These are phyloP conservation scores for Protonibea diacanthus DNA, from an alignment of 2,797 vertebrate genomes.

Conservation along the genomic window DNA sequence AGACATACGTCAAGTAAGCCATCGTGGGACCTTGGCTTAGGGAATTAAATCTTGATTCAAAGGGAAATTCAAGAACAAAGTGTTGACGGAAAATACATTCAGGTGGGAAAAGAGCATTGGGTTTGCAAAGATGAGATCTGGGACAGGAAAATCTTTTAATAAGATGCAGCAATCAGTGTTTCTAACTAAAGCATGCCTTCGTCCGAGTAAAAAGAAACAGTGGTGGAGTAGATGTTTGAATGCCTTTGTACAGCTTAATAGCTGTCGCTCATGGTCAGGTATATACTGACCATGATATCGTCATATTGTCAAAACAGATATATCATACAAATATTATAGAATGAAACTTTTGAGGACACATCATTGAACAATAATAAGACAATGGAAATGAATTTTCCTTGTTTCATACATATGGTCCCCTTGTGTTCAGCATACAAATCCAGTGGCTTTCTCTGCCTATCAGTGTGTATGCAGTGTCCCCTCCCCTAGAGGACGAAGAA, in stretches of 20 bases:
- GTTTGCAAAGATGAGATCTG: not conserved
- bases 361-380: not conserved
- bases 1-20: constrained; percentile 23
- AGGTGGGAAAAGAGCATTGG: not conserved
- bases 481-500: not conserved
- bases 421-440: not conserved
- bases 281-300: no score
- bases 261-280: not conserved
- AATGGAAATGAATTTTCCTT: not conserved
- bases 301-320: not conserved
- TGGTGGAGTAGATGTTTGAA: not conserved
- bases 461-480: not conserved
- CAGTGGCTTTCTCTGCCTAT: not conserved
- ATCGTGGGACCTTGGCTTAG: constrained; percentile 22
- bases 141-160: not conserved
- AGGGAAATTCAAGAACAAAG: constrained; percentile 33
- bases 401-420: not conserved
- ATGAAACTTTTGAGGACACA: not conserved
- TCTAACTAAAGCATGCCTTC: not conserved
- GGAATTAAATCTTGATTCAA: constrained; percentile 40
- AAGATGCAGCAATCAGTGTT: not conserved
- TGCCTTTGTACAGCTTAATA: not conserved
- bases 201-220: not conserved
- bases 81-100: constrained; percentile 6
- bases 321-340: not conserved